A percentile compares a stretch with the other conserved stretches of the same genome.
phyloP scores from a whole-genome alignment of 2,797 vertebrate genomes.

The Onychomys leucogaster region DNA sequence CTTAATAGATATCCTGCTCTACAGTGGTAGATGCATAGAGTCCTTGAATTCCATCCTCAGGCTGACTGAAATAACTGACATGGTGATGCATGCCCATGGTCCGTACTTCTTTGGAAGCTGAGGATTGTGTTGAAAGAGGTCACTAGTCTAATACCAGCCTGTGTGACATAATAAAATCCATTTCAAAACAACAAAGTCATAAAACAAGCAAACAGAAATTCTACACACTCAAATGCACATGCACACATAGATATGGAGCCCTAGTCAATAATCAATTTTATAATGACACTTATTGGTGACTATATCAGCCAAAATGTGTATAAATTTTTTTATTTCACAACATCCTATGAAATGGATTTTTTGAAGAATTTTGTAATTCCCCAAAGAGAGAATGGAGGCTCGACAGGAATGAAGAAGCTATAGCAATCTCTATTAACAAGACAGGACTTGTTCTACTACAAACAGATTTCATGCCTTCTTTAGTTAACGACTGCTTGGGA shows the following conservation, averaged over 20 bases:
- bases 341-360: not conserved
- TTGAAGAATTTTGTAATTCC: not conserved
- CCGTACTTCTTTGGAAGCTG: not conserved
- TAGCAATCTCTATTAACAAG: not conserved
- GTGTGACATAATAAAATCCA: not conserved
- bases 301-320: not conserved
- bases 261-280: not conserved
- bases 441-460: not conserved
- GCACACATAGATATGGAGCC: not conserved
- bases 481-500: not conserved
- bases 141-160: not conserved
- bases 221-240: not conserved
- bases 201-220: not conserved
- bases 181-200: not conserved
- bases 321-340: not conserved
- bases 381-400: not conserved
- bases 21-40: not conserved
- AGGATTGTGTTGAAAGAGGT: not conserved
- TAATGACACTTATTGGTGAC: not conserved
- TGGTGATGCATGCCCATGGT: not conserved
- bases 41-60: not conserved
- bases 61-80: not conserved
- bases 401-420: not conserved
- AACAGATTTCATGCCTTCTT: not conserved
- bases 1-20: not conserved